Evolutionary conservation across 2,113 vertebrate genomes (phyloP), one percentile per base, ranked within the genome.

Genomic region (Phalacrocorax pelagicus): DNA sequence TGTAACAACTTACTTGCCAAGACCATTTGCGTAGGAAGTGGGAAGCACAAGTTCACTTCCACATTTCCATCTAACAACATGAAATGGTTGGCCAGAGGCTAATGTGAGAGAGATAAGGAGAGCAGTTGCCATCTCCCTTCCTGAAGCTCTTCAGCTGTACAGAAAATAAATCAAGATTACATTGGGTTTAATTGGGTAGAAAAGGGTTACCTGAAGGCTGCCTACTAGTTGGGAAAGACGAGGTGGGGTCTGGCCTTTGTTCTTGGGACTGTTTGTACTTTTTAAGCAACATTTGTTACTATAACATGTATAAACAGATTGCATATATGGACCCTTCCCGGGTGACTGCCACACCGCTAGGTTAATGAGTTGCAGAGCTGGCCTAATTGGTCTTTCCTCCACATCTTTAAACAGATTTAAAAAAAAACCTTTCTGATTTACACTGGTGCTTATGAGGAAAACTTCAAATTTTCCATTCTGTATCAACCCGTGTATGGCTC

Each of bases 301-400:
- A 10, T n/a, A 73, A 30, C 15, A 23, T 2, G 7, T 49, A 63
- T 14, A 55, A 83, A 67, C 12, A 94, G 18, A 32, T 10, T 36
- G 58, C 2, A 5, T 26, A 22, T 24, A 34, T 3, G 17, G 78
- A 51, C n/a, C 19, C 12, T 51, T 81, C 62, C 49, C 0, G 0
- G 34, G 47, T 46, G 38, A 42, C 59, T 34, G 55, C 23, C 36
- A 46, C 10, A 7, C 7, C 0, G 0, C 19, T 30, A 47, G 12
- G 8, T 49, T 51, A 66, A 73, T 54, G 65, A 62, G 24, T 46
- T 66, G 46, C 46, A 78, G 67, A 32, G 17, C 32, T 81, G 40
- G 20, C 54, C 58, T 59, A 38, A 40, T 63, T n/a, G 57, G 46
- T n/a, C 71, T 86, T 77, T 69, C 49, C n/a, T 81, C 38, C 42